phyloP scores from a whole-genome alignment of 2,113 vertebrate species.

The Charina bottae region DNA sequence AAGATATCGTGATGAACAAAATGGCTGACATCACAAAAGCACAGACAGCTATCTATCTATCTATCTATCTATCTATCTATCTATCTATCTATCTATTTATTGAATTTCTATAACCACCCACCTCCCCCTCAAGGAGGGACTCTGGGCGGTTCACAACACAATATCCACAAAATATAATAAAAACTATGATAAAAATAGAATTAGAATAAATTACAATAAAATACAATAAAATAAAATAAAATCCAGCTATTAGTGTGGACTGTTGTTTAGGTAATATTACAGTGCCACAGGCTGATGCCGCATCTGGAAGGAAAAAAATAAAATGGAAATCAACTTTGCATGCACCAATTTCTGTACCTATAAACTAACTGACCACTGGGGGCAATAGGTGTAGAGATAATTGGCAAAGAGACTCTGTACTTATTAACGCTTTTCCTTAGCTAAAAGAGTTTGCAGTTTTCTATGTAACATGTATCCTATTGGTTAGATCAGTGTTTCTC shows the following conservation, averaged over 20 bases:
- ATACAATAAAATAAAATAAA: too few species aligned
- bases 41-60: too few species aligned
- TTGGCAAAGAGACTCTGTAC: not conserved
- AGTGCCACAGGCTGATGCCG: not conserved
- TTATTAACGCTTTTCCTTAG: not conserved
- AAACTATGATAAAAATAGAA: too few species aligned
- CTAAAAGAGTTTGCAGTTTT: not conserved
- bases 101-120: too few species aligned
- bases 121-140: too few species aligned
- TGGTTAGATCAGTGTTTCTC: not conserved
- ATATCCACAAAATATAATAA: too few species aligned
- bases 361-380: not conserved
- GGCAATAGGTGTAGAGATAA: not conserved
- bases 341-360: not conserved
- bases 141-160: too few species aligned
- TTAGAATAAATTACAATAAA: too few species aligned
- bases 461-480: not conserved
- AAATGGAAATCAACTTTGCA: not conserved
- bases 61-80: too few species aligned
- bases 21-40: not conserved
- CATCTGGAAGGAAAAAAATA: not conserved
- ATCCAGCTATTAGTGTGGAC: not conserved
- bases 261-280: not conserved
- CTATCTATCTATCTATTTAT: too few species aligned
- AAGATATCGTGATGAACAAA: not conserved